A percentile compares a stretch with the other conserved stretches of the same genome.
Conservation (phyloP, 2,113 vertebrate species). For the Lamprologus tigripictilis region DNA sequence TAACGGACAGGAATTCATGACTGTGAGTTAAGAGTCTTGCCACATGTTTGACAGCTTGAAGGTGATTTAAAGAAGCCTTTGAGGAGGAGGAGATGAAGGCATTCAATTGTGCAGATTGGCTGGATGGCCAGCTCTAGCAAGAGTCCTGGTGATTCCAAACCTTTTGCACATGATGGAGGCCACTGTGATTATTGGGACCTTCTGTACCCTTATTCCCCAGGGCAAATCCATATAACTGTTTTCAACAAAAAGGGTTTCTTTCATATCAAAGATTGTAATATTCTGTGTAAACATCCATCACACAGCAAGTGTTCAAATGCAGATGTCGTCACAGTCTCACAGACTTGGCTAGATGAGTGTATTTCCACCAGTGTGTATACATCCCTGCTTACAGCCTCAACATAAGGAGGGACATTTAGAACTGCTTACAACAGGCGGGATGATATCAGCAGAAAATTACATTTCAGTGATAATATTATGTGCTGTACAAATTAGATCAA, state of each 20-base stretch:
- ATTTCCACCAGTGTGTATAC: neutral
- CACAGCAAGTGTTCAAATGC: neutral
- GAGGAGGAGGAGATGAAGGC: neutral
- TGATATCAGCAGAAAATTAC: neutral
- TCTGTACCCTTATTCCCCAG: neutral
- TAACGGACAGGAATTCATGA: rapidly evolving
- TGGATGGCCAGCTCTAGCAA: neutral
- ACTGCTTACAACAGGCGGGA: neutral
- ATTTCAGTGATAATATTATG: neutral
- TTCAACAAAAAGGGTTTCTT: neutral
- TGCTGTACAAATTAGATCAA: neutral
- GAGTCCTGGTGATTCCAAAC: neutral
- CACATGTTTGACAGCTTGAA: neutral
- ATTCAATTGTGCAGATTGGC: neutral
- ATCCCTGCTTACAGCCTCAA: neutral
- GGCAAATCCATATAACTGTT: neutral
- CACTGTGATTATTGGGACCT: neutral
- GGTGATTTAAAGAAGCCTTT: neutral
- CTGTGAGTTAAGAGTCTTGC: neutral
- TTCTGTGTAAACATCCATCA: neutral
- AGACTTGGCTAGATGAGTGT: neutral
- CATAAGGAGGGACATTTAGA: neutral
- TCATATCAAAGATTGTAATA: neutral
- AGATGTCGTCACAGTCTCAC: neutral
- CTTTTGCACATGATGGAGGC: neutral